Conservation (phyloP, 2,888 invertebrate genomes). For the Ferrisia virgata region DNA sequence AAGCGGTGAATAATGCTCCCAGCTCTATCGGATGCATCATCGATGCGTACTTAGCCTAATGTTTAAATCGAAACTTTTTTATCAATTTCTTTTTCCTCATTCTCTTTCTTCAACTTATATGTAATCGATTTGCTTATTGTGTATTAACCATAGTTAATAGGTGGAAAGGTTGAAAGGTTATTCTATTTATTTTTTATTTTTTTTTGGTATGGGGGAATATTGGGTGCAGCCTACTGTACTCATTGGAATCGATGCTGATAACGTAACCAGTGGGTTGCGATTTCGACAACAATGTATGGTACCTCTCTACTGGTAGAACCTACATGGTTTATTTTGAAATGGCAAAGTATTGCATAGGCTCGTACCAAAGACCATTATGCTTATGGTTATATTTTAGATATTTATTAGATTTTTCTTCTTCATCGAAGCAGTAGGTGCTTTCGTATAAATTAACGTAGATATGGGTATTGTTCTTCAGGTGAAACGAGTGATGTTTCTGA, state of each 20-base stretch:
- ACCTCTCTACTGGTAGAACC: no score
- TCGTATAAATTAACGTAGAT: no score
- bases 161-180: neutral
- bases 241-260: neutral
- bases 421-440: no score
- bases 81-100: neutral
- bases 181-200: neutral
- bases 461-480: no score
- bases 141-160: neutral
- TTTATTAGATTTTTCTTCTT: no score
- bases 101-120: neutral
- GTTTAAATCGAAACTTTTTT: conserved; percentile 27
- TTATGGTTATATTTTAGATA: no score
- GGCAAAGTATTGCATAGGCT: no score
- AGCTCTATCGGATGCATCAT: conserved; percentile 15
- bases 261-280: neutral
- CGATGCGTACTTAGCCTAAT: neutral
- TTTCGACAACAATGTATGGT: neutral
- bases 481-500: no score
- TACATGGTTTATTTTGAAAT: neutral
- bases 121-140: conserved; percentile 4
- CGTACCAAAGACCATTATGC: no score
- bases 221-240: neutral
- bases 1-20: neutral
- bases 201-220: neutral